A percentile compares a stretch with the other conserved stretches of the same genome.
Evolutionary conservation across 2,113 vertebrate genomes (phyloP).

Genomic region (Grus americana): DNA sequence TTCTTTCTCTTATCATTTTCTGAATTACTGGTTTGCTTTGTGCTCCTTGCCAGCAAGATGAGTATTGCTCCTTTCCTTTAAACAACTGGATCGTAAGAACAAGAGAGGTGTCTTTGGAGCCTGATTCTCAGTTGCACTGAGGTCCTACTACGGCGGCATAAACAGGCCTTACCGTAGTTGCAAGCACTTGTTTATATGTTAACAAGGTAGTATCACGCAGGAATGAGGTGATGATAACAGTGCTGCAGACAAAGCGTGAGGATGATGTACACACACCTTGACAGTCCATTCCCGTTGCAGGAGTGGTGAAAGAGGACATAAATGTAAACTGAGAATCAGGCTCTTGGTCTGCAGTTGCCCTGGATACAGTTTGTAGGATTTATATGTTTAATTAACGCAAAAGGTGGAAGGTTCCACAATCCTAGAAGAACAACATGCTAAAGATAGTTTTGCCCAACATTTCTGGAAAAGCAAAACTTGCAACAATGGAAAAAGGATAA

Average conservation of each 20-base stretch:
- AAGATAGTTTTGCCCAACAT: not conserved
- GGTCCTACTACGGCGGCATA: not conserved
- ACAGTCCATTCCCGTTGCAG: not conserved
- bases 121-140: not conserved
- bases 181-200: not conserved
- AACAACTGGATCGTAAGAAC: not conserved
- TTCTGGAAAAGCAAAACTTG: not conserved
- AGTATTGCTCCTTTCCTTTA: not conserved
- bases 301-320: not conserved
- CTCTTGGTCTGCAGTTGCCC: not conserved
- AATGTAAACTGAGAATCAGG: not conserved
- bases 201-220: not conserved
- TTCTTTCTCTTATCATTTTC: not conserved
- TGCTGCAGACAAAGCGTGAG: not conserved
- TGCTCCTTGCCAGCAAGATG: not conserved
- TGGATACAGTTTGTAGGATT: not conserved
- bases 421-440: not conserved
- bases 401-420: not conserved
- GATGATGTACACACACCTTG: not conserved
- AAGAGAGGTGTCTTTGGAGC: not conserved
- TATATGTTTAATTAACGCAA: conserved; percentile 12
- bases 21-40: not conserved
- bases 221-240: not conserved
- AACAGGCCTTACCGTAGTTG: not conserved
- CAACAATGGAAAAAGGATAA: not conserved